A percentile compares a stretch with the other conserved stretches of the same genome.
phyloP scores from a whole-genome alignment of 92 coral and sea anemone species.

The Montipora capitata region DNA sequence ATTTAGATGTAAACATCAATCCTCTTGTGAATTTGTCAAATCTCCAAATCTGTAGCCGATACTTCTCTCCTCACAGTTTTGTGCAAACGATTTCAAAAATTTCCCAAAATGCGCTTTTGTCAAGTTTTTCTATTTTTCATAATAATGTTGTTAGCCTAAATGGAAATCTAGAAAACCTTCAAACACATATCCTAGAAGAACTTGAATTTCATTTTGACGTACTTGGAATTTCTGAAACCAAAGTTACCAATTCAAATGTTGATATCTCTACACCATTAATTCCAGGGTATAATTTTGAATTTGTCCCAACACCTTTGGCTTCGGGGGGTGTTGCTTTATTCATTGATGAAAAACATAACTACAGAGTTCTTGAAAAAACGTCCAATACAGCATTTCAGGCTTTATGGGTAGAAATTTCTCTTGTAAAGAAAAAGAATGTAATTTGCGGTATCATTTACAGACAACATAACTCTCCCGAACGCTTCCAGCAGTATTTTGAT shows the following conservation, averaged over 20 bases:
- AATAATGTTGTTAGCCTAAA: too few species aligned
- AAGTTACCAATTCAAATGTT: not conserved
- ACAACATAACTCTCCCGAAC: slow-evolving; percentile 58
- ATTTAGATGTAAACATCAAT: slow-evolving; percentile 6
- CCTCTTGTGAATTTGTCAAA: not conserved
- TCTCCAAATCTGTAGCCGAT: not conserved
- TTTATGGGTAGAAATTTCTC: slow-evolving; percentile 4
- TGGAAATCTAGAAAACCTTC: not conserved
- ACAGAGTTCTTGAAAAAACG: slow-evolving; percentile 5
- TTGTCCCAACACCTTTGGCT: too few species aligned
- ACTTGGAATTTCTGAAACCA: not conserved
- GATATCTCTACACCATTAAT: not conserved
- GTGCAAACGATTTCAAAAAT: not conserved
- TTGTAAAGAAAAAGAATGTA: slow-evolving; percentile 30
- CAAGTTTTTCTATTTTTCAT: not conserved
- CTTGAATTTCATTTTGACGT: not conserved
- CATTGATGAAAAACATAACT: not conserved
- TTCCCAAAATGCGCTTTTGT: not conserved
- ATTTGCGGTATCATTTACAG: slow-evolving; percentile 49
- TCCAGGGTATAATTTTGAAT: too few species aligned
- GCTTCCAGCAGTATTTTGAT: slow-evolving; percentile 59
- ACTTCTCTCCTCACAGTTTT: slow-evolving; percentile 3
- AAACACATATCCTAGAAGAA: slow-evolving; percentile 1
- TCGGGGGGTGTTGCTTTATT: too few species aligned
- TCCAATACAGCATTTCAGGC: not conserved